These are phyloP conservation scores for Germaria angustata DNA, from an alignment of 2,888 invertebrate genomes.

Conservation along the genomic window DNA sequence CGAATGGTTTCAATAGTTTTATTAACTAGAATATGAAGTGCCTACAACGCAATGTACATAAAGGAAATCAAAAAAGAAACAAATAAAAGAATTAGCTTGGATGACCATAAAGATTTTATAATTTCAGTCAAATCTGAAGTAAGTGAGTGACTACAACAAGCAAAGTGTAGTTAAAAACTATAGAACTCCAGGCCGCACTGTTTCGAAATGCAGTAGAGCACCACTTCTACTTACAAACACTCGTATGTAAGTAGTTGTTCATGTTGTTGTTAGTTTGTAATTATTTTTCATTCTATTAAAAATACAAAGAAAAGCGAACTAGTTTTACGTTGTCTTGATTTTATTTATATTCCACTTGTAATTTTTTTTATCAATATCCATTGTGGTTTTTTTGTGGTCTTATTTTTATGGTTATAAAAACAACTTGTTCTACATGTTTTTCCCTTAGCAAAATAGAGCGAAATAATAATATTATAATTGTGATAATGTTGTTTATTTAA, in stretches of 20 bases:
- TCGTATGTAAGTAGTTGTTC: neutral
- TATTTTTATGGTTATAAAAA: slow-evolving; percentile 37
- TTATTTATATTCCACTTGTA: slow-evolving; percentile 40
- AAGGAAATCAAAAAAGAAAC: slow-evolving; percentile 14
- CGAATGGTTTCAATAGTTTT: slow-evolving; percentile 47
- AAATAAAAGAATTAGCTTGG: neutral
- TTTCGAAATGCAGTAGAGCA: neutral
- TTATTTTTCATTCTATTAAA: slow-evolving; percentile 2
- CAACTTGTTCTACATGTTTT: slow-evolving; percentile 50
- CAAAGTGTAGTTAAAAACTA: slow-evolving; percentile 19
- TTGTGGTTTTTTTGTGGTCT: slow-evolving; percentile 4
- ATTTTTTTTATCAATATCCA: slow-evolving; percentile 35
- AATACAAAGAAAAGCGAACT: slow-evolving; percentile 30
- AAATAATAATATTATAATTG: slow-evolving; percentile 14
- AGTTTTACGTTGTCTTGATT: slow-evolving; percentile 32
- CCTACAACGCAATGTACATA: slow-evolving; percentile 1
- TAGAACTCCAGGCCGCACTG: neutral
- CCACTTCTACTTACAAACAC: too few species aligned
- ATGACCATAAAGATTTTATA: slow-evolving; percentile 63
- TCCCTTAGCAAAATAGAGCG: neutral
- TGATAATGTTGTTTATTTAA: slow-evolving; percentile 18
- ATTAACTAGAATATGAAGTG: slow-evolving; percentile 43
- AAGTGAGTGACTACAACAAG: slow-evolving; percentile 28
- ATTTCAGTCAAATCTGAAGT: slow-evolving; percentile 40
- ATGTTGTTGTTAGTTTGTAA: slow-evolving; percentile 1